These are phyloP conservation scores for Phthorimaea operculella DNA, from an alignment of 1,140 invertebrate species.

Conservation along the genomic window DNA sequence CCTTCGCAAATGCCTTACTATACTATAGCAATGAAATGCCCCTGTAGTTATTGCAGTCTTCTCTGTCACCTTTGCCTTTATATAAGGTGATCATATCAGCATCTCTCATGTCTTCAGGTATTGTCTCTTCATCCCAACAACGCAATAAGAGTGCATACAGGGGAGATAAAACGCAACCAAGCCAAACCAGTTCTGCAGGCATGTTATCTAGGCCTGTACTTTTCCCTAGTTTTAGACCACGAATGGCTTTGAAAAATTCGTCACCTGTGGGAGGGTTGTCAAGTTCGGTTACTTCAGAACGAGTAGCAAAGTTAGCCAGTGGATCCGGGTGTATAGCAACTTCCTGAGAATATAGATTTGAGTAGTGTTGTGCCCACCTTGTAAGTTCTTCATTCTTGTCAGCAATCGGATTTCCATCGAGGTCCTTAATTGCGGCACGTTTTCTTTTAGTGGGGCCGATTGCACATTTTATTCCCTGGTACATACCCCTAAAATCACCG, in stretches of 20 bases:
- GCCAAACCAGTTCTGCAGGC: not conserved
- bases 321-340: not conserved
- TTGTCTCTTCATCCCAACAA: conserved; percentile 2
- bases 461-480: conserved; percentile 4
- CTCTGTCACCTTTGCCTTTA: conserved; percentile 5
- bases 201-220: conserved; percentile 1
- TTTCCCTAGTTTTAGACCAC: conserved; percentile 3
- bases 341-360: not conserved
- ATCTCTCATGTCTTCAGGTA: conserved; percentile 5
- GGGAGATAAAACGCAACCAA: conserved; percentile 5
- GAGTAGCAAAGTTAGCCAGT: not conserved
- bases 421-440: conserved; percentile 5
- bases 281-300: not conserved
- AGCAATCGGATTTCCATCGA: conserved; percentile 1
- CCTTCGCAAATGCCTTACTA: conserved; percentile 8
- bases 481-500: conserved; percentile 2
- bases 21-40: not conserved
- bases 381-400: not conserved
- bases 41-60: conserved; percentile 5
- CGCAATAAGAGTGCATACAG: conserved; percentile 6
- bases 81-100: conserved; percentile 2
- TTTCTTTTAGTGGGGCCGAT: not conserved
- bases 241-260: not conserved
- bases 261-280: conserved; percentile 1
- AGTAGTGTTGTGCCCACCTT: conserved; percentile 3